phyloP scores from a whole-genome alignment of 1,140 invertebrate species.

The Cotesia glomerata region DNA sequence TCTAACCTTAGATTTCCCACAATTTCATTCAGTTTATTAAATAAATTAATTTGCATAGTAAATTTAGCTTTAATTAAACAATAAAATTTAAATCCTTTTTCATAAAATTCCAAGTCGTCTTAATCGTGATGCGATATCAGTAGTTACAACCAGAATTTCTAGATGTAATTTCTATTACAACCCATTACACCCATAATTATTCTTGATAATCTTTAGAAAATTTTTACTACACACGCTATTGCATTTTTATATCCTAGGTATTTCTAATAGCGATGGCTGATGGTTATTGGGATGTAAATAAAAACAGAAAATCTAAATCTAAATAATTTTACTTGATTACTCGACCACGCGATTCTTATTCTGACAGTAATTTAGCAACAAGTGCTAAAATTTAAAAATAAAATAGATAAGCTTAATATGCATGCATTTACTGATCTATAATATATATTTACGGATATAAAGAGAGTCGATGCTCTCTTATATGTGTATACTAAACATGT shows the following conservation, averaged over 20 bases:
- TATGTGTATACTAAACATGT: not conserved
- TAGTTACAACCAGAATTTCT: too few relatives aligned
- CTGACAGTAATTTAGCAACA: constrained; percentile 8
- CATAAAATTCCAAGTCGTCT: too few relatives aligned
- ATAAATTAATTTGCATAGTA: too few relatives aligned
- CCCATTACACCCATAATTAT: too few relatives aligned
- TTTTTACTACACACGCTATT: too few relatives aligned
- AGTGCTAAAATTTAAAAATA: constrained; percentile 12
- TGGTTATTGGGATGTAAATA: not conserved
- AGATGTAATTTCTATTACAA: too few relatives aligned
- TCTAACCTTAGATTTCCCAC: too few relatives aligned
- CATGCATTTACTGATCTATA: not conserved
- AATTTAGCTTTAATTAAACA: too few relatives aligned
- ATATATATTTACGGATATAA: not conserved
- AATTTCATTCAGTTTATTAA: too few relatives aligned
- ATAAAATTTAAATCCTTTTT: too few relatives aligned
- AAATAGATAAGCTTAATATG: not conserved
- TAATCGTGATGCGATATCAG: too few relatives aligned
- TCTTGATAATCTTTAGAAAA: not conserved
- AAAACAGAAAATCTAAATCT: too few relatives aligned
- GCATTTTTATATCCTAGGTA: not conserved
- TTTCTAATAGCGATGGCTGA: not conserved
- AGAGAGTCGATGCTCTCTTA: not conserved
- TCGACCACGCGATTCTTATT: constrained; percentile 11
- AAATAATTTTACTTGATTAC: constrained; percentile 5